A percentile compares a stretch with the other conserved stretches of the same genome.
Evolutionary conservation across 2,888 invertebrate species (phyloP).

Genomic region (Seira musarum): DNA sequence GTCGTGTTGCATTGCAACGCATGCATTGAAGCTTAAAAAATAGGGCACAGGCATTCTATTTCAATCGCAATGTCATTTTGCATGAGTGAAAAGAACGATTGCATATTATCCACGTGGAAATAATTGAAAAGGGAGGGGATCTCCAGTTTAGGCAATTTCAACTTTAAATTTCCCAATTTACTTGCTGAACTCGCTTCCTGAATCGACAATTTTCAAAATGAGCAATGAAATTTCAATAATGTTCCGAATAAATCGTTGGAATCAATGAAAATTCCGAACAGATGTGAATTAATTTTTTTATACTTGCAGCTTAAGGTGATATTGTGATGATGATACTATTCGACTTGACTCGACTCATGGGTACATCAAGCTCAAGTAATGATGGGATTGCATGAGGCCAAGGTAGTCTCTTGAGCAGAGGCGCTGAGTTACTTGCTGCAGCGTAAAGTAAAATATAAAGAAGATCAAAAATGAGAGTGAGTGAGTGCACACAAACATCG

Average conservation of each 20-base stretch:
- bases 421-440: no score
- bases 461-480: background rate
- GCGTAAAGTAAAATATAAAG: no score
- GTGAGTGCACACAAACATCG: background rate
- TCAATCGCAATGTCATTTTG: constrained; percentile 31
- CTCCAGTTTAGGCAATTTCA: constrained; percentile 58
- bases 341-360: no score
- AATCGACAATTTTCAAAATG: constrained; percentile 21
- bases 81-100: constrained; percentile 49
- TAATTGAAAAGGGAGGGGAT: constrained; percentile 70
- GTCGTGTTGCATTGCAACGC: no score
- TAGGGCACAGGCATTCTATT: constrained; percentile 42
- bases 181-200: constrained; percentile 17
- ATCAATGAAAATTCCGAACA: constrained; percentile 67
- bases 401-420: background rate
- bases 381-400: background rate
- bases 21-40: no score
- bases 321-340: no score
- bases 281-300: constrained; percentile 64
- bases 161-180: constrained; percentile 39
- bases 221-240: constrained; percentile 25
- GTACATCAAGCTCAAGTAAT: background rate
- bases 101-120: constrained; percentile 66
- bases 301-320: constrained; percentile 28
- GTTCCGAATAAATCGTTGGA: constrained; percentile 25